phyloP scores from a whole-genome alignment of 2,888 invertebrate species.

The Andricus quercusramuli region DNA sequence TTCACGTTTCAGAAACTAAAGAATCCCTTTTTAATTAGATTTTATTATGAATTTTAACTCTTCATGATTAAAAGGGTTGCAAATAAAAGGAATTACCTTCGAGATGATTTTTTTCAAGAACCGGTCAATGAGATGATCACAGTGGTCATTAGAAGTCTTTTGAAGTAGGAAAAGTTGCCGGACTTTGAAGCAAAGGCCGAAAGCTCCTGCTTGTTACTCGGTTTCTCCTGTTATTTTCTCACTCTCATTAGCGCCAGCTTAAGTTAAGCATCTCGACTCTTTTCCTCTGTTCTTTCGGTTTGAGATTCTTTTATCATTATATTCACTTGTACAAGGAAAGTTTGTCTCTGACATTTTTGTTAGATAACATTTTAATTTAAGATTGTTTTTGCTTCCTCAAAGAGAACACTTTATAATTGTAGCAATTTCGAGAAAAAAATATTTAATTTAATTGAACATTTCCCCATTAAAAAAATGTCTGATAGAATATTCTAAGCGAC shows the following conservation, averaged over 20 bases:
- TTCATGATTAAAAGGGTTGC: background rate
- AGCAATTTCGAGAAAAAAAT: too few relatives aligned
- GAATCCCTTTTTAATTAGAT: background rate
- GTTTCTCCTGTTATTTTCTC: slow-evolving; percentile 58
- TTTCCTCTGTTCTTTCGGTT: slow-evolving; percentile 51
- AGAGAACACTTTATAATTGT: too few relatives aligned
- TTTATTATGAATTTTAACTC: background rate
- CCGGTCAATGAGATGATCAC: slow-evolving; percentile 3
- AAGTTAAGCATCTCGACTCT: slow-evolving; percentile 69
- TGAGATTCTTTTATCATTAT: slow-evolving; percentile 55
- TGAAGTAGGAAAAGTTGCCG: slow-evolving; percentile 53
- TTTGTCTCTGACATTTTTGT: background rate
- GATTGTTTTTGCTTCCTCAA: background rate
- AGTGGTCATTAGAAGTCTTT: slow-evolving; percentile 47
- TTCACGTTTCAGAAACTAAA: too few relatives aligned
- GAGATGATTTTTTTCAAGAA: background rate
- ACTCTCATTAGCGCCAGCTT: slow-evolving; percentile 73
- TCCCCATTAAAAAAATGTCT: too few relatives aligned
- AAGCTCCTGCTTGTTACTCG: slow-evolving; percentile 71
- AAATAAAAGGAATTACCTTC: background rate
- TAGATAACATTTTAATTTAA: background rate
- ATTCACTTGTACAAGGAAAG: background rate
- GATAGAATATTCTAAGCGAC: too few relatives aligned
- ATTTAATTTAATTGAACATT: too few relatives aligned
- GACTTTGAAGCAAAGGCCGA: slow-evolving; percentile 70